Base-by-base conservation (phyloP, 2,888 invertebrate genomes). In the Protonemura montana region DNA sequence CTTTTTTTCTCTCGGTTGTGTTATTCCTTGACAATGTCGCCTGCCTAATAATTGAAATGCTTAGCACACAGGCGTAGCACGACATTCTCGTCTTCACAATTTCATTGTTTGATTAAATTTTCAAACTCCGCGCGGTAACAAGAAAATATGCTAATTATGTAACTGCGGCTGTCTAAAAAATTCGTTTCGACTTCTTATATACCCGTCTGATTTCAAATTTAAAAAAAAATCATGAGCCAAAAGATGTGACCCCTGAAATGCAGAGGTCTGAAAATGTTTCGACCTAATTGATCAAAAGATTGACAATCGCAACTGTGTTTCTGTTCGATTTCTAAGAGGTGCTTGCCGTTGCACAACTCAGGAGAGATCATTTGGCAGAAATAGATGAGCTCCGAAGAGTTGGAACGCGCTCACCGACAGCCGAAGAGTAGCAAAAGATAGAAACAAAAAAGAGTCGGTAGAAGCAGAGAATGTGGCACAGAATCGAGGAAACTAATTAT, bases 401-500 rank as follows among this genome's bases (percentile, higher is more conserved):
- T 10, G 27, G 28, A 28, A 78, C 78, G 27, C 21, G 7, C 3
- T 16, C 59, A 59, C 13, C 21, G 59, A 59, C 6, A 59, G 59
- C 1, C 1, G n/a, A 5, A 2, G 78, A 78, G 82, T n/a, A 41
- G 2, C n/a, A 21, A n/a, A 29, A 82, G 29, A 13, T 25, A 26
- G 26, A 13, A 30, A n/a, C 30, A 30, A 76, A 84, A 83, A n/a
- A n/a, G n/a, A 83, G 25, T 59, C 42, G 26, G 84, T 84, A 76
- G 27, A 76, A 59, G 76, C 0, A 7, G 76, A 84, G 76, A 76
- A 76, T n/a, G 84, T 84, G 76, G 84, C n/a, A 84, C 28, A n/a
- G 28, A 81, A 29, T 84, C 84, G 84, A 59, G 28, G 76, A 76
- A 84, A 84, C 84, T 84, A 84, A 84, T 84, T 84, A 84, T 84